These are phyloP conservation scores for Sebastes cheni DNA, from an alignment of 2,797 vertebrate species.

Conservation along the genomic window DNA sequence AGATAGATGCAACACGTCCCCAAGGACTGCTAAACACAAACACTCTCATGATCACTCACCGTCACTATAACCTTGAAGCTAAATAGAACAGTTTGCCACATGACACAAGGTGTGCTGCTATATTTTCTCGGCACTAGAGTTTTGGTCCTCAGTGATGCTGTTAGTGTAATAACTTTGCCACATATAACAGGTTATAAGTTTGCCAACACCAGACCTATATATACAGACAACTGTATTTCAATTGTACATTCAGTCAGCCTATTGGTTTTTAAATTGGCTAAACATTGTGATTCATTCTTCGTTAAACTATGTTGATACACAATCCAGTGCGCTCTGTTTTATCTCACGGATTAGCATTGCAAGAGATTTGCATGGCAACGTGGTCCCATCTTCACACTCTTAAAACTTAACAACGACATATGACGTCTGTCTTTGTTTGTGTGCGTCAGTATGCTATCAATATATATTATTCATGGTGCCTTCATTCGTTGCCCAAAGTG, in stretches of 20 bases:
- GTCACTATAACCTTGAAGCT: conserved; percentile 55
- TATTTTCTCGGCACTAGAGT: conserved; percentile 4
- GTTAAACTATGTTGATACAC: conserved; percentile 37
- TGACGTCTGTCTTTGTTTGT: conserved; percentile 25
- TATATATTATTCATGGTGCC: conserved; percentile 54
- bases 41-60: conserved; percentile 57
- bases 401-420: conserved; percentile 36
- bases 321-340: conserved; percentile 38
- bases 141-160: background rate
- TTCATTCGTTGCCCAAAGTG: conserved; percentile 38
- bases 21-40: conserved; percentile 60
- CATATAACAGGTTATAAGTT: background rate
- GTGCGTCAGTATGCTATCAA: conserved; percentile 11
- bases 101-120: conserved; percentile 21
- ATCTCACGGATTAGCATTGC: conserved; percentile 30
- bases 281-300: conserved; percentile 16
- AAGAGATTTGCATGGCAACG: conserved; percentile 65
- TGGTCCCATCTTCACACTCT: conserved; percentile 35
- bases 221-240: background rate
- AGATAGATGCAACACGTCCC: conserved; percentile 59
- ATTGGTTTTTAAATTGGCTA: conserved; percentile 19
- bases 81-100: conserved; percentile 47
- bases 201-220: background rate
- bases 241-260: background rate
- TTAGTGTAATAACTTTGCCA: background rate